phyloP scores from a whole-genome alignment of 2,113 vertebrate species.

The Pachycephala philippinensis region DNA sequence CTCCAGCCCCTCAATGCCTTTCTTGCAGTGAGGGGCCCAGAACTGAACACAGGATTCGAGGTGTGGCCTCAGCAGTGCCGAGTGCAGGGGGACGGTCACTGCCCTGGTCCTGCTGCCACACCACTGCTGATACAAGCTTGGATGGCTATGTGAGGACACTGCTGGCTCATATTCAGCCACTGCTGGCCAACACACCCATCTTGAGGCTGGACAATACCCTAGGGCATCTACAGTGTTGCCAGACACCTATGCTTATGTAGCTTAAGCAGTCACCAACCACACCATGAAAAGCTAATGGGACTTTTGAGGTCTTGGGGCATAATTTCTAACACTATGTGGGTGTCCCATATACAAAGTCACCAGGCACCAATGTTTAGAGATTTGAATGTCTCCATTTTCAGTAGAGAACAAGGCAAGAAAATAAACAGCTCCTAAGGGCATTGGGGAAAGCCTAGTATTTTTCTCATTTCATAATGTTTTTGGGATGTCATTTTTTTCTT shows the following conservation, averaged over 20 bases:
- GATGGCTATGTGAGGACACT: not conserved
- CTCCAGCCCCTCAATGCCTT: not conserved
- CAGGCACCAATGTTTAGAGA: not conserved
- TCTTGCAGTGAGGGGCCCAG: not conserved
- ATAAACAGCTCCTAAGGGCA: not conserved
- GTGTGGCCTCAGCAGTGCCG: not conserved
- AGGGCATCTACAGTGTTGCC: not conserved
- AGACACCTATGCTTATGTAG: not conserved
- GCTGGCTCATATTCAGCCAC: not conserved
- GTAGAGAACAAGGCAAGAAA: not conserved
- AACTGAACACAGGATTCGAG: not conserved
- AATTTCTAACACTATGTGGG: not conserved
- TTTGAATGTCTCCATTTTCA: not conserved
- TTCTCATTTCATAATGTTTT: not conserved
- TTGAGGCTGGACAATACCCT: not conserved
- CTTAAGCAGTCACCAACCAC: not conserved
- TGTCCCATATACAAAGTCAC: not conserved
- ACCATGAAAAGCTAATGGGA: not conserved
- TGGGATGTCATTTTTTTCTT: not conserved
- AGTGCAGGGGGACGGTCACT: not conserved
- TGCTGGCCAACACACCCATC: not conserved
- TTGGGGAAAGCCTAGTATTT: not conserved
- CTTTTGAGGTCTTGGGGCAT: not conserved
- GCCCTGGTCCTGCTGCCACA: not conserved
- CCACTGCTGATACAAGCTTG: fast-evolving